Conservation (phyloP, 2,797 vertebrate genomes). For the Cynopterus sphinx region DNA sequence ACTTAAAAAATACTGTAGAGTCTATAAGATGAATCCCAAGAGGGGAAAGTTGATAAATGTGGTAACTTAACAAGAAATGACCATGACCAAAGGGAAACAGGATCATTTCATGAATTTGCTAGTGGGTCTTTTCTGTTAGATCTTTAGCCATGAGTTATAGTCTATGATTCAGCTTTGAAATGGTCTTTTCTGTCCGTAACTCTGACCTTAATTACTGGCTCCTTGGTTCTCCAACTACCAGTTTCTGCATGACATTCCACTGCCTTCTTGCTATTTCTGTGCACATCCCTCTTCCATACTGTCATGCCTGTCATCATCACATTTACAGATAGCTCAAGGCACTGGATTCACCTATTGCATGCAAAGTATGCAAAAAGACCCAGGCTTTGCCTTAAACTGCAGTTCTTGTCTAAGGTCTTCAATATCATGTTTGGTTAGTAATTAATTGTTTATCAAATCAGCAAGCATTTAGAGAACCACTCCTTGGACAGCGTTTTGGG, state of each 20-base stretch:
- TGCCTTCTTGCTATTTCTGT: not conserved
- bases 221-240: not conserved
- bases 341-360: not conserved
- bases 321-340: not conserved
- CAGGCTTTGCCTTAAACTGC: not conserved
- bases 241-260: not conserved
- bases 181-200: not conserved
- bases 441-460: not conserved
- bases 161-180: slow-evolving; percentile 42
- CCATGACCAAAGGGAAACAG: not conserved
- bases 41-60: not conserved
- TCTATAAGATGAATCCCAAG: not conserved
- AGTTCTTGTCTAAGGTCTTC: slow-evolving; percentile 25
- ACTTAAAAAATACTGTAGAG: slow-evolving; percentile 38
- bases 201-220: not conserved
- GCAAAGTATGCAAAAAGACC: not conserved
- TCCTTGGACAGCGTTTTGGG: not conserved
- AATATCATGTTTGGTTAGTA: not conserved
- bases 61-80: not conserved
- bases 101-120: slow-evolving; percentile 5
- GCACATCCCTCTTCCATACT: not conserved
- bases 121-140: not conserved
- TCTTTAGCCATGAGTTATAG: not conserved
- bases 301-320: not conserved
- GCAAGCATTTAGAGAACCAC: slow-evolving; percentile 2